Percentiles rank a stretch among this genome's conserved stretches.
These are phyloP conservation scores for Hypanus sabinus DNA, from an alignment of 2,113 vertebrate genomes.

Conservation along the genomic window DNA sequence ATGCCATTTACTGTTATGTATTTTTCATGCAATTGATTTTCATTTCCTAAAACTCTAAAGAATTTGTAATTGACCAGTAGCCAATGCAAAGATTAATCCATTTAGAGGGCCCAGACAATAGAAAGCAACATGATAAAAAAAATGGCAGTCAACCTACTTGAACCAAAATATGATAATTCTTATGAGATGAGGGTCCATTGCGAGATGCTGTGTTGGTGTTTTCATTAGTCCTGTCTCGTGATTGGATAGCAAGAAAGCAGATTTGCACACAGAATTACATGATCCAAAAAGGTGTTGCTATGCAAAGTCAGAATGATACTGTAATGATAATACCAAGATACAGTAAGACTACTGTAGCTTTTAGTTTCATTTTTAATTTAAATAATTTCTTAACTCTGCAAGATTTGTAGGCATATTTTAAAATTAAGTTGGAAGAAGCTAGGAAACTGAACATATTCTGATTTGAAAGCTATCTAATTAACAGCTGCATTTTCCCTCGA, in stretches of 20 bases:
- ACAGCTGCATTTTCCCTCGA: conserved; percentile 15
- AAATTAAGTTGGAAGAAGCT: background rate
- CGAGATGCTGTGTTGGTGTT: too few relatives aligned
- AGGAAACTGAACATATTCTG: background rate
- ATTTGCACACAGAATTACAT: too few relatives aligned
- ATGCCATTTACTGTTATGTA: too few relatives aligned
- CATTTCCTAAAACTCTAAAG: background rate
- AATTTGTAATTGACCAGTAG: background rate
- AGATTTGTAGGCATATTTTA: background rate
- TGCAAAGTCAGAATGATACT: too few relatives aligned
- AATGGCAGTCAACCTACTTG: background rate
- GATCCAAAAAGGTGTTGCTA: too few relatives aligned
- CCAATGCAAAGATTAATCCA: background rate
- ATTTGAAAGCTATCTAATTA: background rate
- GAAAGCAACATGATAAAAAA: background rate
- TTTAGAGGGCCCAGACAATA: background rate
- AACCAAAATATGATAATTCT: background rate
- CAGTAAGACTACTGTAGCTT: background rate
- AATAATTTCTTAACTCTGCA: background rate
- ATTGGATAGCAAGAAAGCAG: too few relatives aligned
- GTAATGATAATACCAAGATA: too few relatives aligned
- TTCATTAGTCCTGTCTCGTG: too few relatives aligned
- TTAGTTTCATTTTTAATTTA: background rate
- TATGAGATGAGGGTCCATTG: too few relatives aligned
- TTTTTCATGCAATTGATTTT: background rate